Percentiles rank a stretch among this genome's conserved stretches.
These are phyloP conservation scores for Leptinotarsa texana DNA, from an alignment of 1,140 invertebrate species.

Conservation along the genomic window DNA sequence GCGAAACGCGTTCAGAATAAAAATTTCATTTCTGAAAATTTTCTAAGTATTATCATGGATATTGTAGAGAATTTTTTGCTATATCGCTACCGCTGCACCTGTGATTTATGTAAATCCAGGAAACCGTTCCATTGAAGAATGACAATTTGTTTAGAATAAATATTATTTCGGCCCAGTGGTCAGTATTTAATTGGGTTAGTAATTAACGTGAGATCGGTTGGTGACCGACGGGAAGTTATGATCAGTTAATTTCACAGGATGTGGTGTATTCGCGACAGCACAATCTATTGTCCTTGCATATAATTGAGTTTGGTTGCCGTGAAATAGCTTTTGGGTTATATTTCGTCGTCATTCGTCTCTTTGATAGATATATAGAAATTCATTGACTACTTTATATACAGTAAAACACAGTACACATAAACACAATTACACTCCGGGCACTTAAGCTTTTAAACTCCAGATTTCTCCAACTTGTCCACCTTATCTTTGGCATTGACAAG, in stretches of 20 bases:
- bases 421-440: too few relatives aligned
- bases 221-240: constrained; percentile 44
- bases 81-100: not conserved
- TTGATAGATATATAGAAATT: too few relatives aligned
- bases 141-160: constrained; percentile 19
- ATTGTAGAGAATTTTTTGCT: too few relatives aligned
- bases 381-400: too few relatives aligned
- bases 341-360: too few relatives aligned
- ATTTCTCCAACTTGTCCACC: too few relatives aligned
- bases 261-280: constrained; percentile 32
- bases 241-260: constrained; percentile 46
- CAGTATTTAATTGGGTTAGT: constrained; percentile 26
- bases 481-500: too few relatives aligned
- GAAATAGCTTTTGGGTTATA: constrained; percentile 6
- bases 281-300: constrained; percentile 40
- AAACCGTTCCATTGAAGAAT: not conserved
- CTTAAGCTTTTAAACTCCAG: too few relatives aligned
- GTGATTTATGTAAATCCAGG: not conserved
- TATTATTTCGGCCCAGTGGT: constrained; percentile 14
- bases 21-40: too few relatives aligned
- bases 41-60: too few relatives aligned
- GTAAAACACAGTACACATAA: too few relatives aligned
- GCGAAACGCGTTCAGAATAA: too few relatives aligned
- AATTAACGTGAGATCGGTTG: constrained; percentile 43
- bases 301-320: constrained; percentile 38